Conservation (phyloP, 2,797 vertebrate genomes). For the Dryobates pubescens region DNA sequence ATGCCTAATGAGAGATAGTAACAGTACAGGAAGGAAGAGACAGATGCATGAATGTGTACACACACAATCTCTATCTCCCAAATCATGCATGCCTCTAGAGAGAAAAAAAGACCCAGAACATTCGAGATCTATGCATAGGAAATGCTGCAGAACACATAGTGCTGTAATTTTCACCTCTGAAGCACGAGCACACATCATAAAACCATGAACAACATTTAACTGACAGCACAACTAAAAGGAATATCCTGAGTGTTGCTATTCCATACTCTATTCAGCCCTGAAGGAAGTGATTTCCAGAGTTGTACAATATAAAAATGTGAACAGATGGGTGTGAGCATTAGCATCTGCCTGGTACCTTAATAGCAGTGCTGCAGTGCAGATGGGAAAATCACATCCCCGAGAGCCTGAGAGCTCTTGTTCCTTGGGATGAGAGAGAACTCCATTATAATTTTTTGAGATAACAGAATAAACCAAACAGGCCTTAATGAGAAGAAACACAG, state of each 20-base stretch:
- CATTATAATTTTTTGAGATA: background rate
- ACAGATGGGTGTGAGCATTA: background rate
- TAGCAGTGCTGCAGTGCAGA: background rate
- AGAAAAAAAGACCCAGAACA: background rate
- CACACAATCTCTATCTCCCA: background rate
- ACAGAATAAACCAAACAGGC: background rate
- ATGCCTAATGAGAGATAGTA: background rate
- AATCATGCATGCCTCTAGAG: background rate
- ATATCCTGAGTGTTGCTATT: background rate
- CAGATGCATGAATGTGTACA: background rate
- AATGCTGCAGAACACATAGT: background rate
- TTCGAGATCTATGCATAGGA: background rate
- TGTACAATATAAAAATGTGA: background rate
- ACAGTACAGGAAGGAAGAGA: conserved; percentile 52
- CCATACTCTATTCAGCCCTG: background rate
- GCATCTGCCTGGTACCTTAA: conserved; percentile 15
- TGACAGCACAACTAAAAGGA: background rate
- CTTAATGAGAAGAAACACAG: background rate
- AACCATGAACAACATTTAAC: background rate
- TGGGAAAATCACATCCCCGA: background rate
- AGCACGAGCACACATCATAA: background rate
- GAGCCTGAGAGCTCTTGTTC: background rate
- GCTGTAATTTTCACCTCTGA: background rate
- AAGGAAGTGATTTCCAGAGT: background rate
- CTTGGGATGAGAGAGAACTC: background rate